Base-by-base conservation (phyloP, 2,113 vertebrate genomes). In the Rhipidura dahli region DNA sequence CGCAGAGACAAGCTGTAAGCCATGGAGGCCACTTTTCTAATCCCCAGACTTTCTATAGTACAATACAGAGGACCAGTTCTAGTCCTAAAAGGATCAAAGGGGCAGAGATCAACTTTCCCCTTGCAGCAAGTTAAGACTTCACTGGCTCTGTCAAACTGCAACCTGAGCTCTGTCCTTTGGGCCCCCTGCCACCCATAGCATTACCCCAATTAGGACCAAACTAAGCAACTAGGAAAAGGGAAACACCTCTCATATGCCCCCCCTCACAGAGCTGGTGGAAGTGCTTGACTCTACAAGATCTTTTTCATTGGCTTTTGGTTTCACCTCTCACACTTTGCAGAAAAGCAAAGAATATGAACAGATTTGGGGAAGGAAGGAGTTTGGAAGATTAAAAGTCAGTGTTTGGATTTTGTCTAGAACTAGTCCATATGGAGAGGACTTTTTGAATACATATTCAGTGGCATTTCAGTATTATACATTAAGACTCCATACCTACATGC, bases 121-220 rank as follows among this genome's bases (percentile, higher is more conserved):
- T 65, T 37, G 42, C 33, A 77, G 40, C 42, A 80, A 35, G 54
- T 78, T 77, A 92, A 93, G 40, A 51, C 59, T 92, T 40, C 31
- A 23, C 42, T 23, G 50, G 6, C 59, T 87, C 61, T 80, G 70
- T 72, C 78, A 80, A 80, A 45, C 59, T 83, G 90, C 87, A 94
- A 51, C 56, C 42, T 83, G 93, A 95, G 70, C 85, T 77, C 50
- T 83, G 84, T 45, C 49, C 83, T 83, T 83, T 0, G 0, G 17
- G 54, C 65, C 39, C 65, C 14, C 0, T 5, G 61, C 78, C 89
- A 95, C 93, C 65, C 82, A 17, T 53, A 90, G 21, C 45, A 92
- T 90, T 81, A 44, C 15, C 28, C 63, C 82, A 96, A 83, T 96
- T 94, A 95, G 51, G 54, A 57, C 66, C 94, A 83, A 93, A 73